Conservation (phyloP, 2,797 vertebrate species). For the Tenualosa ilisha region DNA sequence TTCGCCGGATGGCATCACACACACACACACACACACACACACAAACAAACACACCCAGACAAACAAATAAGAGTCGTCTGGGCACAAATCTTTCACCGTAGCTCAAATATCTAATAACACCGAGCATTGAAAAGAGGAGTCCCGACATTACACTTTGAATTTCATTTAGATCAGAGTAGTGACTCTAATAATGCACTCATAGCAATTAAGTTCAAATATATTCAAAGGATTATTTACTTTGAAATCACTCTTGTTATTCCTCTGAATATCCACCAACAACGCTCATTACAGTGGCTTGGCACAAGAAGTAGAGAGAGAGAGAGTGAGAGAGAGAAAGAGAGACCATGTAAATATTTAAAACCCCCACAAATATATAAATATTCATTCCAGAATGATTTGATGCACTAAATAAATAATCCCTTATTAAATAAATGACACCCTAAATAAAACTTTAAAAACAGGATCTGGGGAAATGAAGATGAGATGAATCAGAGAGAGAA, state of each 20-base stretch:
- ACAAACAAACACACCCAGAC: background rate
- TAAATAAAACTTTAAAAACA: slow-evolving; percentile 85
- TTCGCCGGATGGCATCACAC: slow-evolving; percentile 42
- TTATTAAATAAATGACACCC: slow-evolving; percentile 86
- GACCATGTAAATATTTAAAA: slow-evolving; percentile 82
- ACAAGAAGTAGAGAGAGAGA: slow-evolving; percentile 72
- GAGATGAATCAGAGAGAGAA: slow-evolving; percentile 76
- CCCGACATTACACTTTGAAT: slow-evolving; percentile 75
- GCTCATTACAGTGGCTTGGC: slow-evolving; percentile 78
- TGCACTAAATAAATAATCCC: slow-evolving; percentile 85
- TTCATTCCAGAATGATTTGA: slow-evolving; percentile 84
- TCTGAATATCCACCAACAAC: slow-evolving; percentile 76
- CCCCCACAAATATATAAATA: slow-evolving; percentile 85
- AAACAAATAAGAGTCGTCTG: slow-evolving; percentile 58
- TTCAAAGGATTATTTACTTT: slow-evolving; percentile 82
- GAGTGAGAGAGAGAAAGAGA: slow-evolving; percentile 53
- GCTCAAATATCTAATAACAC: slow-evolving; percentile 68
- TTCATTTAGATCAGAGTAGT: slow-evolving; percentile 76
- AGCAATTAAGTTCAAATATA: slow-evolving; percentile 79
- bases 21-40: background rate
- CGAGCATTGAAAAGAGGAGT: slow-evolving; percentile 53
- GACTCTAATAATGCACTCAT: slow-evolving; percentile 75
- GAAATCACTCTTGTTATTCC: slow-evolving; percentile 79
- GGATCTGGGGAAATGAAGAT: slow-evolving; percentile 79
- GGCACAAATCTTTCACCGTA: slow-evolving; percentile 70